Evolutionary conservation across 2,797 vertebrate genomes (phyloP).

Genomic region (Eidolon dupreanum): DNA sequence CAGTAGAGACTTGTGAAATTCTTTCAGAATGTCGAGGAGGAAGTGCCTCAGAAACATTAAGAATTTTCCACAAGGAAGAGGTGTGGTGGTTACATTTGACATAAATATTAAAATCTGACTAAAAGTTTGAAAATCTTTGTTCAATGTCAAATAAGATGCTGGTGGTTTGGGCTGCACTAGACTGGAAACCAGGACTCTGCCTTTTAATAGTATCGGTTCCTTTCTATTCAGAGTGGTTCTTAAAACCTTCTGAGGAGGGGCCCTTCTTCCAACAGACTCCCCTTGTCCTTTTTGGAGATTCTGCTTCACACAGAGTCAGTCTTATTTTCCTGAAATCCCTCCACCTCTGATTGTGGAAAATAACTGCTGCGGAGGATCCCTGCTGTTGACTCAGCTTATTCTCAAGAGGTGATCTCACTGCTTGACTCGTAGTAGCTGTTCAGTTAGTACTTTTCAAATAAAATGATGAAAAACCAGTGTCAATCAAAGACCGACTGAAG

Average conservation of each 20-base stretch:
- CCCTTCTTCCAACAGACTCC: background rate
- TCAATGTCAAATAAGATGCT: background rate
- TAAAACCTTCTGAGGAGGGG: background rate
- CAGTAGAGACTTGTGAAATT: background rate
- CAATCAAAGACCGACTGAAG: background rate
- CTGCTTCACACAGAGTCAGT: background rate
- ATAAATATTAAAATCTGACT: background rate
- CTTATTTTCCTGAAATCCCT: background rate
- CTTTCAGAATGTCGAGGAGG: background rate
- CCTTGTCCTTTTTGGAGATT: background rate
- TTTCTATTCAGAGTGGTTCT: background rate
- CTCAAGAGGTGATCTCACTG: background rate
- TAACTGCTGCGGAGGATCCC: background rate
- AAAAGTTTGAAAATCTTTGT: background rate
- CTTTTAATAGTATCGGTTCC: background rate
- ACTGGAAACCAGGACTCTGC: background rate
- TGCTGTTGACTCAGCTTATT: background rate
- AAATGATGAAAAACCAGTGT: background rate
- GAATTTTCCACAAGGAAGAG: background rate
- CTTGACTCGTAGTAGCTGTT: background rate
- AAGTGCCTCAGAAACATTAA: background rate
- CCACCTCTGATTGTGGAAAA: background rate
- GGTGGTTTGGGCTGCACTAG: background rate
- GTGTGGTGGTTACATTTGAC: background rate
- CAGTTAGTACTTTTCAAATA: background rate